Percentiles rank a stretch among this genome's conserved stretches.
Conservation (phyloP, 2,113 vertebrate genomes). For the Bambusicola thoracicus region DNA sequence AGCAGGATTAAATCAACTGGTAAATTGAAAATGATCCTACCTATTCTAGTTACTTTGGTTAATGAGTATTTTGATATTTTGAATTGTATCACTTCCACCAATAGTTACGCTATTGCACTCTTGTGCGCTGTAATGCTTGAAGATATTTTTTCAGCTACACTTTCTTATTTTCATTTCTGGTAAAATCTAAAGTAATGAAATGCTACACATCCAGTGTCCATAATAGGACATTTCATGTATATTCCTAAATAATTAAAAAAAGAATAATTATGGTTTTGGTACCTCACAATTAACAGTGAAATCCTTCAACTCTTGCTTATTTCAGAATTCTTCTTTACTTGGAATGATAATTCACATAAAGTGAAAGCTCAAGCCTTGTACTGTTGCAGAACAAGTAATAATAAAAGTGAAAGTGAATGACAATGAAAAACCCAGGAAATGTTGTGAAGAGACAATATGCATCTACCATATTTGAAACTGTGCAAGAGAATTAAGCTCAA, state of each 20-base stretch:
- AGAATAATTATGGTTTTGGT: background rate
- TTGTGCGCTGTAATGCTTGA: background rate
- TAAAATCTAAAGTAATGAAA: background rate
- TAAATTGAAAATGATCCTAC: background rate
- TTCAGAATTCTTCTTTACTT: background rate
- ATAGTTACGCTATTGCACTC: background rate
- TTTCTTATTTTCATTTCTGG: background rate
- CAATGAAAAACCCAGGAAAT: background rate
- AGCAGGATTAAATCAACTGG: background rate
- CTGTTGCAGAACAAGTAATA: rapidly evolving
- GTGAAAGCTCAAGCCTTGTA: background rate
- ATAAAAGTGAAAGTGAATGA: background rate
- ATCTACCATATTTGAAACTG: background rate
- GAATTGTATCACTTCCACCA: background rate
- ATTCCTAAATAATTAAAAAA: background rate
- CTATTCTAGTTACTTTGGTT: background rate
- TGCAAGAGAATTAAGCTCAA: background rate
- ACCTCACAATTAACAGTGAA: background rate
- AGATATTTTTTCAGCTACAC: background rate
- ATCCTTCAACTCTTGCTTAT: background rate
- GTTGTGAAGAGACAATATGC: background rate
- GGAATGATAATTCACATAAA: background rate
- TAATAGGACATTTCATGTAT: background rate
- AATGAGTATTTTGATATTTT: background rate
- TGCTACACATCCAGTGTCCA: background rate